Base-by-base conservation (phyloP, 2,888 invertebrate genomes). In the Agonopterix alstromeriana region DNA sequence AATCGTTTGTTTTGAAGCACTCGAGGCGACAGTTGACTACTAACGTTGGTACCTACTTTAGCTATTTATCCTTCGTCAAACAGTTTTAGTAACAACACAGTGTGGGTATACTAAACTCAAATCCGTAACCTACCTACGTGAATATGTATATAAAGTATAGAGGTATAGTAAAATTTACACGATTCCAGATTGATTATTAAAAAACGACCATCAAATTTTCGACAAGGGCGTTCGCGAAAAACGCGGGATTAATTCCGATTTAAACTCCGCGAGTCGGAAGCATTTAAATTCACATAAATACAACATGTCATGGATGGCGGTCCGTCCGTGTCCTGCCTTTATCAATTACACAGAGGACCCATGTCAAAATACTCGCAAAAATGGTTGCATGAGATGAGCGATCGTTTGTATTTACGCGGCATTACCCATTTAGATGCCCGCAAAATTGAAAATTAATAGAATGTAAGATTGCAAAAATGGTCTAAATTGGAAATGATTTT, bases 271-370 rank as follows among this genome's bases (percentile, higher is more conserved):
- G 74, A 74, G 70, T 75, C 74, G 75, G 74, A 75, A 77, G 80
- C 83, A 81, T 84, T 86, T 85, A 84, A 85, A 85, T 76, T 73
- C 78, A 72, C 77, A 81, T 86, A 83, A 84, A 86, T 85, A 82
- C 76, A 78, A 74, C 82, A 85, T 82, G 83, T 81, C 80, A 78
- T 67, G 80, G 73, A 60, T 58, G 66, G 65, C 69, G 62, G 27
- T 27, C 60, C 63, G 62, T 7, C 14, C 42, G 65, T 7, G 70
- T 63, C 61, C 70, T 72, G 77, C 85, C 82, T 83, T 84, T 82
- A 85, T 84, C 86, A 86, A 83, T 85, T 83, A 85, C 80, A 74
- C 65, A 61, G 65, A 66, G 70, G 65, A 66, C 63, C 69, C 65
- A 67, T 69, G 75, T 73, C 73, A 74, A 75, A 75, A 38, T 38